These are phyloP conservation scores for Plodia interpunctella DNA, from an alignment of 1,140 invertebrate genomes.

Conservation along the genomic window DNA sequence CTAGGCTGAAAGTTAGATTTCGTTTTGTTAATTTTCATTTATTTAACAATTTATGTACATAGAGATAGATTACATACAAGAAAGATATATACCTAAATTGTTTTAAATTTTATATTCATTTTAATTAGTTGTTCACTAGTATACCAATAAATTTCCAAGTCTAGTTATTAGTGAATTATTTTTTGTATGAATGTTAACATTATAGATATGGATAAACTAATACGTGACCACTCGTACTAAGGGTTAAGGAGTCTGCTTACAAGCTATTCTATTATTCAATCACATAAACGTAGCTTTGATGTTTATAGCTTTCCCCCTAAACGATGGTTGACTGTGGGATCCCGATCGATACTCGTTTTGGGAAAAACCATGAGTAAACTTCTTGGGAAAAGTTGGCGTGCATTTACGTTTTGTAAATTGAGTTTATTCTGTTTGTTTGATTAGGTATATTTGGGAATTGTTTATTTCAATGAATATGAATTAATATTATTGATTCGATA, in stretches of 20 bases:
- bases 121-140: no score
- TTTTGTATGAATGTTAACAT: no score
- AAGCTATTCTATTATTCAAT: slow-evolving; percentile 49
- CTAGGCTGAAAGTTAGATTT: neutral
- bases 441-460: no score
- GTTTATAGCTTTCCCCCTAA: slow-evolving; percentile 49
- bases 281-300: slow-evolving; percentile 44
- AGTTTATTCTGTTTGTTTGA: no score
- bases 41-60: no score
- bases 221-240: slow-evolving; percentile 18
- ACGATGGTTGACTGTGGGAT: slow-evolving; percentile 29
- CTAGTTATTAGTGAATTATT: no score
- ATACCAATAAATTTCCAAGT: no score
- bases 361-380: slow-evolving; percentile 50
- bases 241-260: slow-evolving; percentile 18
- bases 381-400: slow-evolving; percentile 8
- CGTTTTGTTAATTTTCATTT: neutral
- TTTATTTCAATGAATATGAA: no score
- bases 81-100: no score
- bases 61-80: no score
- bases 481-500: no score
- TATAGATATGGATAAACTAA: slow-evolving; percentile 6
- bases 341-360: slow-evolving; percentile 42
- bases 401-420: slow-evolving; percentile 8
- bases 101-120: no score